phyloP scores from a whole-genome alignment of 2,888 invertebrate species.

The Sipha maydis region DNA sequence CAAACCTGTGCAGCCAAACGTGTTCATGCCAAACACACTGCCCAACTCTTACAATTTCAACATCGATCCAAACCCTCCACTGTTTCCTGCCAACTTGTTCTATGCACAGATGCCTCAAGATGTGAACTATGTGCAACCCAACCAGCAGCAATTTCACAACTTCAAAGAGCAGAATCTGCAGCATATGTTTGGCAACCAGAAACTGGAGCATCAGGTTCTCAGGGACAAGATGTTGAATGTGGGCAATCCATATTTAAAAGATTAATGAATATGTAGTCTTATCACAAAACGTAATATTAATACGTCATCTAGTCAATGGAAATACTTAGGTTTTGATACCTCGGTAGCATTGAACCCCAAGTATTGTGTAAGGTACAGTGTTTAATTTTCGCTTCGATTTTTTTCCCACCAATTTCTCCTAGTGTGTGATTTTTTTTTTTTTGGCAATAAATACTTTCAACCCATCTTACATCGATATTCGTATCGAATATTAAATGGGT shows the following conservation, averaged over 20 bases:
- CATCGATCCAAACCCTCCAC: constrained; percentile 52
- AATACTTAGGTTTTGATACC: constrained; percentile 62
- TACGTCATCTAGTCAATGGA: constrained; percentile 61
- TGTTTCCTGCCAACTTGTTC: constrained; percentile 55
- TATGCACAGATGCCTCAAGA: constrained; percentile 61
- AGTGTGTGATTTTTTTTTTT: constrained; percentile 60
- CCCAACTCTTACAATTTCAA: constrained; percentile 59
- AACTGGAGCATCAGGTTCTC: constrained; percentile 55
- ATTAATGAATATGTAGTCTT: constrained; percentile 59
- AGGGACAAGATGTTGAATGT: constrained; percentile 61
- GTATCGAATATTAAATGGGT: constrained; percentile 59
- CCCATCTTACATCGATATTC: constrained; percentile 51
- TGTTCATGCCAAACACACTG: constrained; percentile 59
- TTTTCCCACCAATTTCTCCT: constrained; percentile 60
- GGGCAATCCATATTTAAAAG: constrained; percentile 61
- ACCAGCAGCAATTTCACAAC: constrained; percentile 58
- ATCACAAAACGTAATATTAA: constrained; percentile 60
- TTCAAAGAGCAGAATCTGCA: constrained; percentile 56
- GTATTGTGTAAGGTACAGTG: constrained; percentile 62
- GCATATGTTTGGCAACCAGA: constrained; percentile 57
- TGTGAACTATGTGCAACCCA: constrained; percentile 51
- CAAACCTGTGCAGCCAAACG: constrained; percentile 55
- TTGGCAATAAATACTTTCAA: constrained; percentile 60
- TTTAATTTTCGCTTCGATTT: constrained; percentile 57
- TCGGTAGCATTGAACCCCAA: constrained; percentile 61